Base-by-base conservation (phyloP, 2,113 vertebrate genomes). In the Electrona antarctica region DNA sequence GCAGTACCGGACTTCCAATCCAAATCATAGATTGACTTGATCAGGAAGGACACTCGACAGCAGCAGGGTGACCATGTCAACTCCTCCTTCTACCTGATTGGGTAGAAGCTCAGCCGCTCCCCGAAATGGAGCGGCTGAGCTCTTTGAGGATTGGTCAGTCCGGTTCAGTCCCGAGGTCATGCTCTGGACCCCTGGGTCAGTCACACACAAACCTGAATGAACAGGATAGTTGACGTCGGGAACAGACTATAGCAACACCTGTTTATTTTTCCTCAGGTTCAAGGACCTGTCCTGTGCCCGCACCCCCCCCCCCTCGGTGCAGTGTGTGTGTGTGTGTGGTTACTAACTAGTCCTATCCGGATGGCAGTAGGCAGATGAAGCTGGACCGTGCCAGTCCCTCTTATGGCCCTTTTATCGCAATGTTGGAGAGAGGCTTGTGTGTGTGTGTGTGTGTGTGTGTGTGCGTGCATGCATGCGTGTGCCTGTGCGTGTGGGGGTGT, bases 201-300 rank as follows among this genome's bases (percentile, higher is more conserved):
- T 62, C 75, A 55, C 69, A 74, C 48, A 78, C 14, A 76, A 90
- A 88, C 85, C 81, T 73, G 66, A 76, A 80, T 69, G 76, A 88
- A 91, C 85, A 87, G 64, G 79, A 71, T 81, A 85, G 83, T 88
- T 86, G 77, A 71, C 10, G 9, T 4, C 71, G 58, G 13, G 2
- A 15, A 64, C 28, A 49, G 69, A 60, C 73, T 69, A 77, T 69
- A 77, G 73, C 71, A 89, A 85, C 82, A 84, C 70, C 68, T 88
- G 88, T 88, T 84, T 87, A 74, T 65, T 59, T 77, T 88, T 92
- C 77, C 62, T 41, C 74, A 60, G 71, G 90, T 90, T 88, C 88
- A 92, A 89, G 87, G 90, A 67, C 86, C 56, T 54, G 0, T 15
- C 49, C 21, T 21, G 21, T 21, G 79, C 77, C 74, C n/a, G n/a